phyloP scores from a whole-genome alignment of 2,888 invertebrate species.

The Sclerodermus sp. region DNA sequence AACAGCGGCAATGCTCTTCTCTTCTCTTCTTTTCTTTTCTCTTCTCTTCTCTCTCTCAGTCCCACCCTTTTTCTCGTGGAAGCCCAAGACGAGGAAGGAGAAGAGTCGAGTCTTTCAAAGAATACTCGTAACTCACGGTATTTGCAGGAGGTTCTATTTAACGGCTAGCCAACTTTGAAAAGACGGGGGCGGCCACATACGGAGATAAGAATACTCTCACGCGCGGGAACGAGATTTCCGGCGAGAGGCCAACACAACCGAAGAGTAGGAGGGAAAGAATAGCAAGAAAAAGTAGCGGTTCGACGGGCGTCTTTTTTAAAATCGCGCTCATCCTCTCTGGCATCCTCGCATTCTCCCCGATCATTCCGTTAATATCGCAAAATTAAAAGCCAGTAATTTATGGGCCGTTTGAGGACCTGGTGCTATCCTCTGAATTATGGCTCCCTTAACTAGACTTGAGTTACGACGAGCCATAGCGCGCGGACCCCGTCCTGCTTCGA shows the following conservation, averaged over 20 bases:
- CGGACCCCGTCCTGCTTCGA: slow-evolving; percentile 38
- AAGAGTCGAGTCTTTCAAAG: no score
- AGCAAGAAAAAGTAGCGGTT: neutral
- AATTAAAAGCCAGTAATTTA: slow-evolving; percentile 55
- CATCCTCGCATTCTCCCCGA: slow-evolving; percentile 23
- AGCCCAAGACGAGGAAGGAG: no score
- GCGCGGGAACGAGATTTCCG: no score
- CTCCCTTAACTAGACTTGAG: slow-evolving; percentile 57
- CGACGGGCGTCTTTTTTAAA: neutral
- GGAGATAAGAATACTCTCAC: no score
- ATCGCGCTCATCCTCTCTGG: neutral
- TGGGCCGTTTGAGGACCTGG: slow-evolving; percentile 53
- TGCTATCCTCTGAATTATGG: slow-evolving; percentile 56
- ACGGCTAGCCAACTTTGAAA: no score
- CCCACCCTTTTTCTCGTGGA: neutral
- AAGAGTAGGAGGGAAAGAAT: neutral
- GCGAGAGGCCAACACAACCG: no score
- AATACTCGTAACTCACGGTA: no score
- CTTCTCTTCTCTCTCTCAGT: neutral
- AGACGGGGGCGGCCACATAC: no score
- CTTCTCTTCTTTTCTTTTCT: neutral
- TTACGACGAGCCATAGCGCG: slow-evolving; percentile 49
- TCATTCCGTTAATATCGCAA: slow-evolving; percentile 54
- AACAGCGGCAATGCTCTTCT: neutral
- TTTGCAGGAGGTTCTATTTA: no score